Base-by-base conservation (phyloP, 2,113 vertebrate species). In the Podarcis cretensis region DNA sequence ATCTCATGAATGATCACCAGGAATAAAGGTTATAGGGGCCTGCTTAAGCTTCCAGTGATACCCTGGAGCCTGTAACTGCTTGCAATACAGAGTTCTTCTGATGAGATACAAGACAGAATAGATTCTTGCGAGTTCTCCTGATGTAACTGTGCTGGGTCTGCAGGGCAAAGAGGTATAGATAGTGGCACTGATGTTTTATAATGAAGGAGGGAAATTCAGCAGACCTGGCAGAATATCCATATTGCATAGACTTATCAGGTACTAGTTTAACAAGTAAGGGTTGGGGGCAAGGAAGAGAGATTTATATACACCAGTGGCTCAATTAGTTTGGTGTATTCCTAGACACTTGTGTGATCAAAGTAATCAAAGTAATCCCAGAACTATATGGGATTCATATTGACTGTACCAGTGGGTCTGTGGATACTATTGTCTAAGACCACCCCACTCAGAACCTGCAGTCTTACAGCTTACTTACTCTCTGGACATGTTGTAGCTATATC, bases 81-180 rank as follows among this genome's bases (percentile, higher is more conserved):
- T 89, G 85, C 18, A 90, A 84, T 84, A 90, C 87, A 90, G 59
- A 83, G 85, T 71, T 94, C 84, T 81, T 30, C 68, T 84, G 30
- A 37, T 91, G 88, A 84, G 1, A 0, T n/a, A 5, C 32, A 87
- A 89, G 81, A 85, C 0, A 3, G 79, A 93, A 92, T 20, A 83
- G 78, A 92, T 71, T 84, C 13, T 75, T 65, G 6, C 35, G 37
- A 40, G 32, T 81, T 90, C 79, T 88, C n/a, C 48, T 59, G 25
- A 27, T 81, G 81, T 68, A 83, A 13, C 89, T 87, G 32, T 48
- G 37, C n/a, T 78, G 48, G 9, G 16, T 66, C n/a, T 13, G 4
- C 37, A 66, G 66, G 89, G 87, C 23, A 27, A 87, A 57, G 13
- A 68, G 82, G 86, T 88, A 85, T 21, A 87, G 86, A 86, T 88